These are phyloP conservation scores for Odontophorus gujanensis DNA, from an alignment of 2,113 vertebrate species.

Conservation along the genomic window DNA sequence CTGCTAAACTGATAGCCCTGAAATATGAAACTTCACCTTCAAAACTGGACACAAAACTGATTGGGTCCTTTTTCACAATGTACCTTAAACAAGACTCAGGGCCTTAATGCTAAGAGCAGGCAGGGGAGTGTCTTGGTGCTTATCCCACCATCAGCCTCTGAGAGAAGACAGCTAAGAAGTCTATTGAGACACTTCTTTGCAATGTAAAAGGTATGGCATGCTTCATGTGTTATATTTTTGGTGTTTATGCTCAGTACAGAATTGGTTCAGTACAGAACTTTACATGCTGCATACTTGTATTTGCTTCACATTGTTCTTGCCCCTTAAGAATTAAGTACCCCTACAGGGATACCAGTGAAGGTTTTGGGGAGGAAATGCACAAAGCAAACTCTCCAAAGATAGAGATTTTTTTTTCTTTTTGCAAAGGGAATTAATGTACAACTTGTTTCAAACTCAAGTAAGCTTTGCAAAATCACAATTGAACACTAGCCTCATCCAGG, in stretches of 20 bases:
- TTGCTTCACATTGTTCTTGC: not conserved
- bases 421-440: not conserved
- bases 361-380: not conserved
- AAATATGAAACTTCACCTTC: not conserved
- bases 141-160: not conserved
- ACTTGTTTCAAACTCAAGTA: not conserved
- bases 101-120: not conserved
- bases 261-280: not conserved
- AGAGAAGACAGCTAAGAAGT: not conserved
- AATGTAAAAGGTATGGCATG: accelerated
- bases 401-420: not conserved
- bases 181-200: not conserved
- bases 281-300: not conserved
- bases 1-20: not conserved
- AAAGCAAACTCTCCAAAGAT: not conserved
- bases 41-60: not conserved
- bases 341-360: not conserved
- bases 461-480: not conserved
- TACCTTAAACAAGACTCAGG: not conserved
- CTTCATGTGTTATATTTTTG: not conserved
- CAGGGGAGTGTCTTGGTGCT: not conserved
- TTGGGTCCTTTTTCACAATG: not conserved
- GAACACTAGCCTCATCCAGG: not conserved
- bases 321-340: not conserved
- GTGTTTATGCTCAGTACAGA: not conserved